These are phyloP conservation scores for Chelonus formosanus DNA, from an alignment of 2,888 invertebrate species.

Conservation along the genomic window DNA sequence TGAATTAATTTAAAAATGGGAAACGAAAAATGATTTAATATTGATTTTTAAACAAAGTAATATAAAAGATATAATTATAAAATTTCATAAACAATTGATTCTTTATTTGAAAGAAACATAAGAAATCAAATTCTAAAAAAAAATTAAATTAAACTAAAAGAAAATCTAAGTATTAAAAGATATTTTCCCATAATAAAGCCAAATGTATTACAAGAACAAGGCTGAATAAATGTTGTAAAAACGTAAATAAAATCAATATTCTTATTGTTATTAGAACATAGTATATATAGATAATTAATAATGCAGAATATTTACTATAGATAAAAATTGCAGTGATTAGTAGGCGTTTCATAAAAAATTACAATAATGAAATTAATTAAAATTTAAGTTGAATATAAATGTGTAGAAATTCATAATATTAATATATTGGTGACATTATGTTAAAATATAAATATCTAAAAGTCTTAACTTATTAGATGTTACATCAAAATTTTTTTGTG, in stretches of 20 bases:
- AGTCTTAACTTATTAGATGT: no score
- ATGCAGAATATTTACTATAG: slow-evolving; percentile 25
- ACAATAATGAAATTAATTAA: slow-evolving; percentile 9
- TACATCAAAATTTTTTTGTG: no score
- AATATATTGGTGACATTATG: no score
- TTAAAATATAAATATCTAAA: no score
- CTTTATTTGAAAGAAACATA: no score
- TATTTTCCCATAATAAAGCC: slow-evolving; percentile 27
- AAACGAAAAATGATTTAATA: no score
- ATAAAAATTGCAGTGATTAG: slow-evolving; percentile 18
- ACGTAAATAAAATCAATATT: slow-evolving; percentile 30
- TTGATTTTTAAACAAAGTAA: slow-evolving; percentile 6
- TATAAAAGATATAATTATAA: slow-evolving; percentile 7
- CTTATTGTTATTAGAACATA: slow-evolving; percentile 26
- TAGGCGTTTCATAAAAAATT: background rate
- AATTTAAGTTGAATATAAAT: no score
- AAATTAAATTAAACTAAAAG: background rate
- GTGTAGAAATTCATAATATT: no score
- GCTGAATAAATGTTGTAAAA: slow-evolving; percentile 35
- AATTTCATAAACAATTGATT: background rate
- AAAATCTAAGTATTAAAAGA: slow-evolving; percentile 20
- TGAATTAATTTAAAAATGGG: no score
- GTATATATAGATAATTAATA: slow-evolving; percentile 27
- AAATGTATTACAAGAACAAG: slow-evolving; percentile 32
- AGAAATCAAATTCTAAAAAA: slow-evolving; percentile 28